phyloP scores from a whole-genome alignment of 35 echinoderm and acorn worm species.

The Ophioderma brevispina region DNA sequence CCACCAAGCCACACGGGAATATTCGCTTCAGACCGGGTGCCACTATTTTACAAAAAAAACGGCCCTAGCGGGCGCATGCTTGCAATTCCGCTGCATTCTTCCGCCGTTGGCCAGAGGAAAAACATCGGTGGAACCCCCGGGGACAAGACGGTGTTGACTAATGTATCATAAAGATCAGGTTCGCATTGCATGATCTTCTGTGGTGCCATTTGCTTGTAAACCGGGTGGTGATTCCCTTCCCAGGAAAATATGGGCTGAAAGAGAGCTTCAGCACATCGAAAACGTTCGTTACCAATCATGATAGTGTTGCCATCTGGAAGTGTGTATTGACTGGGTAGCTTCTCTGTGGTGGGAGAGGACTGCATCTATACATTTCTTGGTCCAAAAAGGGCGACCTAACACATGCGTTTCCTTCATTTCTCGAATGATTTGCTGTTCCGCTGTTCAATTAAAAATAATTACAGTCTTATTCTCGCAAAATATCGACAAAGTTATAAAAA shows the following conservation, averaged over 20 bases:
- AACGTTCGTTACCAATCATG: conserved; percentile 25
- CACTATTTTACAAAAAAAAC: conserved; percentile 7
- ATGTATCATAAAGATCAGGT: neutral
- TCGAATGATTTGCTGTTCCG: conserved; percentile 14
- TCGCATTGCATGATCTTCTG: conserved; percentile 33
- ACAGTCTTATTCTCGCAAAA: too few relatives aligned
- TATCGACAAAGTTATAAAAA: too few relatives aligned
- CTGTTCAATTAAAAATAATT: neutral
- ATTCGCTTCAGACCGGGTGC: conserved; percentile 10
- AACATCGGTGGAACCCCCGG: too few relatives aligned
- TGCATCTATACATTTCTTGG: neutral
- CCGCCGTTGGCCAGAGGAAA: too few relatives aligned
- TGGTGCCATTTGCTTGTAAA: neutral
- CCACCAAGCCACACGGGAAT: conserved; percentile 37
- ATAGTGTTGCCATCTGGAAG: conserved; percentile 29
- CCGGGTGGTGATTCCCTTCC: neutral
- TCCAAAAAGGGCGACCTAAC: conserved; percentile 24
- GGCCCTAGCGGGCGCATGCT: conserved; percentile 1
- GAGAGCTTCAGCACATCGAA: conserved; percentile 23
- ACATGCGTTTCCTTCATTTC: conserved; percentile 29
- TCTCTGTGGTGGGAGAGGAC: neutral
- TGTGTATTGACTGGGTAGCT: neutral
- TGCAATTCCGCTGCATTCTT: conserved; percentile 18
- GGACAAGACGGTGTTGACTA: too few relatives aligned
- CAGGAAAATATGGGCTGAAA: conserved; percentile 9